Evolutionary conservation across 2,797 vertebrate species (phyloP).

Genomic region (Hyperoplus immaculatus): DNA sequence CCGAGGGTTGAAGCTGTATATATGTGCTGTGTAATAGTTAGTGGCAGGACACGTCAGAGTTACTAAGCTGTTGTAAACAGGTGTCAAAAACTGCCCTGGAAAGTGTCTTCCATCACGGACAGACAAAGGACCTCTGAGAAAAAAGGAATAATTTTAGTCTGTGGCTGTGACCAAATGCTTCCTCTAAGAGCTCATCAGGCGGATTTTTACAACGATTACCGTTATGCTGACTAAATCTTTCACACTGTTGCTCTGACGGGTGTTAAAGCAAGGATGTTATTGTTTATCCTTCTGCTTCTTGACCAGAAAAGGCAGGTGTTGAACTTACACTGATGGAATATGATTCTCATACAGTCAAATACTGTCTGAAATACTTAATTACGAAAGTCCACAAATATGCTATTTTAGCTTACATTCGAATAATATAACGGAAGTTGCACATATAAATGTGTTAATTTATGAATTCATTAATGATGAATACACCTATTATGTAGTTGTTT

Average conservation of each 20-base stretch:
- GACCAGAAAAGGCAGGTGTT: conserved; percentile 14
- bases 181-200: conserved; percentile 17
- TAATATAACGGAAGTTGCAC: background rate
- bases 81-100: conserved; percentile 73
- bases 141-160: conserved; percentile 54
- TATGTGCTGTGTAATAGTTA: conserved; percentile 26
- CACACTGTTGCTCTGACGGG: conserved; percentile 13
- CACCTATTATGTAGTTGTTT: background rate
- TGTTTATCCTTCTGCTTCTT: conserved; percentile 4
- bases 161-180: conserved; percentile 30
- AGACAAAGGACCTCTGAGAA: conserved; percentile 66
- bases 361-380: no score
- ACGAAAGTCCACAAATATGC: no score
- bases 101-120: conserved; percentile 62
- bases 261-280: conserved; percentile 37
- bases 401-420: no score
- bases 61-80: conserved; percentile 56
- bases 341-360: background rate
- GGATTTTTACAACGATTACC: conserved; percentile 31
- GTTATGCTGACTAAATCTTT: conserved; percentile 26
- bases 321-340: background rate
- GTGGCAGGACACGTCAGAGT: conserved; percentile 42
- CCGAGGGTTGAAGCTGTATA: conserved; percentile 19
- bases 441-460: background rate
- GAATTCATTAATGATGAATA: background rate